Evolutionary conservation across 37 sponge, comb jelly and placozoan species (phyloP).

Genomic region (Eunapius fragilis): DNA sequence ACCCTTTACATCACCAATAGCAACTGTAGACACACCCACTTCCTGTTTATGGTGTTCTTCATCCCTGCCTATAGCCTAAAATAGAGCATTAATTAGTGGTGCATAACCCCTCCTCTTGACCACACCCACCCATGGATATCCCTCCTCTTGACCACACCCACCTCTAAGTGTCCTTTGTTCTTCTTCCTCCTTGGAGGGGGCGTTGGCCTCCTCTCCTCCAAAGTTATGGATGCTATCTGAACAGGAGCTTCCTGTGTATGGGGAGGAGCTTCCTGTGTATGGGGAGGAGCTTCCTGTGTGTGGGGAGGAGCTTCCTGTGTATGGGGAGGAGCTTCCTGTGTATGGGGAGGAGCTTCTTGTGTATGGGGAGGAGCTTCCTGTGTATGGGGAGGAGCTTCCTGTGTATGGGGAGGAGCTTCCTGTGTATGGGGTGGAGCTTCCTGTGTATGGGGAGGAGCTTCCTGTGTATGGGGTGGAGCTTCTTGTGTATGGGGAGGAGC

Average conservation of each 20-base stretch:
- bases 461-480: not conserved
- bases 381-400: slow-evolving; percentile 1
- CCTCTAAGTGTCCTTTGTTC: not conserved
- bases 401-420: no score
- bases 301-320: not conserved
- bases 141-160: not conserved
- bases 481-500: not conserved
- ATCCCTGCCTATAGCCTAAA: not conserved
- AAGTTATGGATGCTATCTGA: not conserved
- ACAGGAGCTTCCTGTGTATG: not conserved
- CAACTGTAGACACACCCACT: no score
- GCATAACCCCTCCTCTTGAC: not conserved
- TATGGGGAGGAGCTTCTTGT: not conserved
- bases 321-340: not conserved
- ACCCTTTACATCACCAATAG: no score
- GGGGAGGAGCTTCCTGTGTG: not conserved
- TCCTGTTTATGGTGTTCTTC: no score
- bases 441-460: not conserved
- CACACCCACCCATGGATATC: no score
- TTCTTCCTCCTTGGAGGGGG: not conserved
- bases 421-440: not conserved
- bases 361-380: not conserved
- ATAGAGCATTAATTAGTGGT: not conserved
- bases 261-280: not conserved
- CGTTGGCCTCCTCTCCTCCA: not conserved